These are phyloP conservation scores for Macaria liturata DNA, from an alignment of 2,888 invertebrate genomes.

Conservation along the genomic window DNA sequence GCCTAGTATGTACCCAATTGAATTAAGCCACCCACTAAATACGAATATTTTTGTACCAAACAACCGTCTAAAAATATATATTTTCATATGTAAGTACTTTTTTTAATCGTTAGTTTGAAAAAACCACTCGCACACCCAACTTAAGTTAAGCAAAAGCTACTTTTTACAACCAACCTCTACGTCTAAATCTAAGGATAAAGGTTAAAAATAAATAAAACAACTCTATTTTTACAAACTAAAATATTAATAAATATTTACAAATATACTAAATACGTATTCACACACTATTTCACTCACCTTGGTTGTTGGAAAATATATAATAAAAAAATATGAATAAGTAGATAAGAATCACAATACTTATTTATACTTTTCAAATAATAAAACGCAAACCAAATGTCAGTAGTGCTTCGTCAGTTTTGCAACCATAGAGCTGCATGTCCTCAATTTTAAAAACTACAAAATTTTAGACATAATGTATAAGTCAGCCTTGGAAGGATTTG, in stretches of 20 bases:
- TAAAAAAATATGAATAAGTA: too few relatives aligned
- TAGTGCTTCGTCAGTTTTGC: not conserved
- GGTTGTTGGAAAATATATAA: too few relatives aligned
- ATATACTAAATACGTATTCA: not conserved
- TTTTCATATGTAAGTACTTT: not conserved
- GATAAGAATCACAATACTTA: not conserved
- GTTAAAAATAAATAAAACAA: constrained; percentile 37
- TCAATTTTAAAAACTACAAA: not conserved
- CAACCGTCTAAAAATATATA: too few relatives aligned
- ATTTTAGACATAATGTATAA: not conserved
- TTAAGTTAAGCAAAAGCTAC: not conserved
- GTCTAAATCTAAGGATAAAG: constrained; percentile 28
- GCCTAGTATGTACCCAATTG: too few relatives aligned
- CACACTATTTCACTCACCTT: not conserved
- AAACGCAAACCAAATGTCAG: not conserved
- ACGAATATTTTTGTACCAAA: too few relatives aligned
- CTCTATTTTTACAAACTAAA: constrained; percentile 21
- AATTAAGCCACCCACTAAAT: too few relatives aligned
- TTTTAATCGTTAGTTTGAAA: not conserved
- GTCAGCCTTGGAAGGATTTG: too few relatives aligned
- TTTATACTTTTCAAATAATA: not conserved
- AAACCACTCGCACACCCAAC: not conserved
- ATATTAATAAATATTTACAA: constrained; percentile 32
- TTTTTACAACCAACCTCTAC: constrained; percentile 34
- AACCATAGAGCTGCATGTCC: not conserved